Conservation (phyloP, 2,888 invertebrate species). For the Serrognathus titanus region DNA sequence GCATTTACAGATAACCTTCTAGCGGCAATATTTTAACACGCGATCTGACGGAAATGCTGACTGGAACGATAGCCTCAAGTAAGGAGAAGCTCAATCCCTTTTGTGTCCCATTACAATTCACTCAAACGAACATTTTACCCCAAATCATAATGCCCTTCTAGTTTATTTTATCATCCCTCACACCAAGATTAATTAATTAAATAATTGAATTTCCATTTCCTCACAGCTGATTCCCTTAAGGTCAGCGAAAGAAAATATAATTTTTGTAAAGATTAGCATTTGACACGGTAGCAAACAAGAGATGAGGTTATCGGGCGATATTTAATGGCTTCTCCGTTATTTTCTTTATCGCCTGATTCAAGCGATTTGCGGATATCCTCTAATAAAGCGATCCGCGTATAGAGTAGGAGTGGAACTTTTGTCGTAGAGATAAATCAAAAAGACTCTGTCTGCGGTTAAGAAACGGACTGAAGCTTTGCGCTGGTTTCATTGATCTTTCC, state of each 20-base stretch:
- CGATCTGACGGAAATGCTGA: conserved; percentile 24
- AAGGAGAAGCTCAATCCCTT: conserved; percentile 22
- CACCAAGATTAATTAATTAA: too few species aligned
- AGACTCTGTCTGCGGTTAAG: conserved; percentile 19
- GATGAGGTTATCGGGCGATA: conserved; percentile 25
- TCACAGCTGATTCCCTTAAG: too few species aligned
- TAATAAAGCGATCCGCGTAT: conserved; percentile 31
- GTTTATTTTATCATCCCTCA: too few species aligned
- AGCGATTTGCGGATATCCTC: conserved; percentile 30
- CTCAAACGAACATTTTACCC: conserved; percentile 12
- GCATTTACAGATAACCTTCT: conserved; percentile 29
- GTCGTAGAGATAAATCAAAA: conserved; percentile 32
- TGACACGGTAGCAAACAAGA: conserved; percentile 14
- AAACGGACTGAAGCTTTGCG: conserved; percentile 22
- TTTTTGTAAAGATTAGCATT: not conserved
- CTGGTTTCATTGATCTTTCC: conserved; percentile 27
- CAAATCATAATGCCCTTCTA: too few species aligned
- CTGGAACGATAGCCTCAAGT: conserved; percentile 23
- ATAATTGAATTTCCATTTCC: too few species aligned
- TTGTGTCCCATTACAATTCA: conserved; percentile 13
- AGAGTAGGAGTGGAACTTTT: conserved; percentile 28
- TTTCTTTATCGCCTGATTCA: conserved; percentile 29
- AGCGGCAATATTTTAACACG: conserved; percentile 27
- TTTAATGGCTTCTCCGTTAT: conserved; percentile 29
- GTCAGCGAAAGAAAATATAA: too few species aligned